Base-by-base conservation (phyloP, 2,113 vertebrate species). In the Castor canadensis region DNA sequence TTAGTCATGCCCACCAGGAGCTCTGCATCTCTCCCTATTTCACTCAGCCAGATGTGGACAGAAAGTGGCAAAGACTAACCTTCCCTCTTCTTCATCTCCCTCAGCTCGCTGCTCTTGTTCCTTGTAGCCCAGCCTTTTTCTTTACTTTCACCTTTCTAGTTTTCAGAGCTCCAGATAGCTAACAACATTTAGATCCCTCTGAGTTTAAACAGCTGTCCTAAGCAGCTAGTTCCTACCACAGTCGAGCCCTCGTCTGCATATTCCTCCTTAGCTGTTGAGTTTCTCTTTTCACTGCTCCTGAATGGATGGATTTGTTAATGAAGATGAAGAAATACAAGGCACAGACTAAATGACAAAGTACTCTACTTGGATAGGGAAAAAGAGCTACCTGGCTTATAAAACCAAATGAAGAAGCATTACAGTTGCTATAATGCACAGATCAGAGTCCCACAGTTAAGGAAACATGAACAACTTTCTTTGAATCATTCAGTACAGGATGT, bases 121-220 rank as follows among this genome's bases (percentile, higher is more conserved):
- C 47, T 76, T 87, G 26, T 6, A 84, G 24, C 71, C 49, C 2
- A 54, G 5, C 38, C n/a, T 6, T 10, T 5, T 19, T 24, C 24
- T 19, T 20, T 83, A 32, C 19, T 80, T 73, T 43, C 35, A 82
- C 32, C 83, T 82, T 92, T 52, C 58, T 12, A 75, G 35, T 87
- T 93, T 91, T 89, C 52, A 93, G 84, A 58, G 82, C 40, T 88
- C 47, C 43, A 45, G 26, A 32, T 19, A 75, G 38, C 79, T 87
- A 90, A 79, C 32, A 94, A 87, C 35, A 94, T 35, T 52, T 60
- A 77, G 87, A 82, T n/a, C 4, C 35, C 43, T 92, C 54, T 5
- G 73, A 76, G 26, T 85, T 92, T 72, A 89, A 75, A 77, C 40
- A 83, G 45, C 90, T 94, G 92, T 69, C 64, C 54, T 64, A 71